These are phyloP conservation scores for Drosophila prostipennis DNA, from an alignment of 2,888 invertebrate species.

Conservation along the genomic window DNA sequence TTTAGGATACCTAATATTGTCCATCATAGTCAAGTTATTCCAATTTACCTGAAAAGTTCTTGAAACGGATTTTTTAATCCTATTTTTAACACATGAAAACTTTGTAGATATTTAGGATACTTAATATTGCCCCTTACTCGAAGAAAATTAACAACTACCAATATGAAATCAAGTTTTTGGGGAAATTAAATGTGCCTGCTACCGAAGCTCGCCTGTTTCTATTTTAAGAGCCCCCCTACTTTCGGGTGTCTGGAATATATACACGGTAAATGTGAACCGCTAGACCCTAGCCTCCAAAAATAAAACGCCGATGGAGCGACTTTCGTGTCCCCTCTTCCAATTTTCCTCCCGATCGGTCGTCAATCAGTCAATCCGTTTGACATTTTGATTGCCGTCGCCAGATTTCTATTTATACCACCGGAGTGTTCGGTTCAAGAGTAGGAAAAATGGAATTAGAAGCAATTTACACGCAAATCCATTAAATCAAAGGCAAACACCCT, in stretches of 20 bases:
- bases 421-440: constrained; percentile 15
- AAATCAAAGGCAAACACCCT: constrained; percentile 48
- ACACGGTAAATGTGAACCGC: constrained; percentile 7
- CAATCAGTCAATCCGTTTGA: constrained; percentile 67
- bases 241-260: constrained; percentile 33
- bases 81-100: no score
- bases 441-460: constrained; percentile 53
- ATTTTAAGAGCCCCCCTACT: constrained; percentile 20
- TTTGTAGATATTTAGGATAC: no score
- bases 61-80: no score
- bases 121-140: no score
- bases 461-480: constrained; percentile 59
- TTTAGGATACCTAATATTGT: no score
- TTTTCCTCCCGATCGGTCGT: constrained; percentile 53
- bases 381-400: constrained; percentile 64
- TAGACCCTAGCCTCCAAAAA: constrained; percentile 30
- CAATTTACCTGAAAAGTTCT: no score
- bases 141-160: no score
- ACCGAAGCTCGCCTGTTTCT: constrained; percentile 23
- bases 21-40: no score
- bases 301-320: constrained; percentile 38
- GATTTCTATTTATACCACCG: constrained; percentile 44
- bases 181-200: constrained; percentile 5
- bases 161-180: background rate
- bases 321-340: constrained; percentile 10